Percentiles rank a stretch among this genome's conserved stretches.
Evolutionary conservation across 2,888 invertebrate genomes (phyloP).

Genomic region (Pammene aurita): DNA sequence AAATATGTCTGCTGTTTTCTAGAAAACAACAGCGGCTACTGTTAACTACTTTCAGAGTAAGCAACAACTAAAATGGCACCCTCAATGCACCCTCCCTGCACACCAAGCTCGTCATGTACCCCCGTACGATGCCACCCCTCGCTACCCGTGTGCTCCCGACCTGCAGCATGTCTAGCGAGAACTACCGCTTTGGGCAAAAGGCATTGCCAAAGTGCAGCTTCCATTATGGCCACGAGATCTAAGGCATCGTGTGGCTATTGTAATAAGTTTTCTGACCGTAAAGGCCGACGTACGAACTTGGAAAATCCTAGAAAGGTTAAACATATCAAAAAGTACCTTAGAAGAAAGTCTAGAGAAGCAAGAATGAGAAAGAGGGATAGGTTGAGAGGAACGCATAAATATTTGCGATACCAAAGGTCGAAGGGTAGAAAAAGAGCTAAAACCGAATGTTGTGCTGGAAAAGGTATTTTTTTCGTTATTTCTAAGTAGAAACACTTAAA

Average conservation of each 20-base stretch:
- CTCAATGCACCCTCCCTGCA: conserved; percentile 71
- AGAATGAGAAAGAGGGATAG: conserved; percentile 63
- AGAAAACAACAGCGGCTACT: too few species aligned
- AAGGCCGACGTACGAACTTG: background rate
- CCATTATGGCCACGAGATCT: conserved; percentile 69
- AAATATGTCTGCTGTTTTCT: too few species aligned
- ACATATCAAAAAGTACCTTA: conserved; percentile 61
- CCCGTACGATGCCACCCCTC: conserved; percentile 71
- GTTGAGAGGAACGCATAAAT: conserved; percentile 58
- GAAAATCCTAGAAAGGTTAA: conserved; percentile 51
- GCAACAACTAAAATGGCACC: conserved; percentile 60
- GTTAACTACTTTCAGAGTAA: conserved; percentile 59
- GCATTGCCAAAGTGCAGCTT: conserved; percentile 71
- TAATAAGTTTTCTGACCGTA: conserved; percentile 51
- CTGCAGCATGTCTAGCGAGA: conserved; percentile 67
- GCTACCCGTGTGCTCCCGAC: conserved; percentile 67
- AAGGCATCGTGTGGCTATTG: conserved; percentile 60
- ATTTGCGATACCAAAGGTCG: conserved; percentile 56
- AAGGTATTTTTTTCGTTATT: conserved; percentile 48
- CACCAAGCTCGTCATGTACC: conserved; percentile 68
- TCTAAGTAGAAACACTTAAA: background rate
- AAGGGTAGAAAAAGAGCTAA: conserved; percentile 52
- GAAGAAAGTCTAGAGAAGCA: conserved; percentile 62
- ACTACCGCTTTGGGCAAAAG: conserved; percentile 61
- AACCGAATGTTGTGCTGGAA: conserved; percentile 65